Conservation (phyloP, 2,797 vertebrate species). For the Periparus ater region DNA sequence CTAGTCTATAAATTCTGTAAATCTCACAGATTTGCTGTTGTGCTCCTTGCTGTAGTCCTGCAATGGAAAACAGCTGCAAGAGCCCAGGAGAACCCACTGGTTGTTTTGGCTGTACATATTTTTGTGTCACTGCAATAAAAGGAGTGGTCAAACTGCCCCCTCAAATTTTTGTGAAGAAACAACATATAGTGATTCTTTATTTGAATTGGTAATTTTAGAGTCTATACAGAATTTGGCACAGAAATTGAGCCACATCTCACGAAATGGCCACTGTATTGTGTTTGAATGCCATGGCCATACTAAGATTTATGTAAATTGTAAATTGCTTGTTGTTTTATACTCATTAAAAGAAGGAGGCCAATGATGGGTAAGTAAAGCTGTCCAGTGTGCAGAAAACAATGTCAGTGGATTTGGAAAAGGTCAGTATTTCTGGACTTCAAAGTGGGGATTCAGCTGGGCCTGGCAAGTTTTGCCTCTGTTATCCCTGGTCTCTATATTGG, state of each 20-base stretch:
- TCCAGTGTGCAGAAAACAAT: not conserved
- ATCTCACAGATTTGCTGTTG: not conserved
- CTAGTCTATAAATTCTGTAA: not conserved
- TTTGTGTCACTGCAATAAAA: not conserved
- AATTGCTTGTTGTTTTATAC: conserved; percentile 24
- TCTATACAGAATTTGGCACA: not conserved
- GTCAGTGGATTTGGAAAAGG: conserved; percentile 19
- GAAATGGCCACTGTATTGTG: not conserved
- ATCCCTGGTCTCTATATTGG: not conserved
- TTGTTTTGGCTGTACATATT: not conserved
- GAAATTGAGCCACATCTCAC: not conserved
- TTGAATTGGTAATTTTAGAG: not conserved
- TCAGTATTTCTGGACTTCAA: not conserved
- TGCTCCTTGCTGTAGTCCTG: not conserved
- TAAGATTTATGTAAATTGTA: conserved; percentile 18
- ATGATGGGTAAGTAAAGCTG: not conserved
- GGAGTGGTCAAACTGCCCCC: not conserved
- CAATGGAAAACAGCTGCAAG: not conserved
- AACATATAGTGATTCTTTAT: not conserved
- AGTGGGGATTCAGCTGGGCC: not conserved
- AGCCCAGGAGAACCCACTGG: not conserved
- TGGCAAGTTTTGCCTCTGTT: not conserved
- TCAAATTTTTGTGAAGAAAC: not conserved
- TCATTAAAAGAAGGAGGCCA: not conserved
- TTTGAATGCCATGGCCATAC: not conserved